Evolutionary conservation across 2,888 invertebrate species (phyloP), one percentile per base, ranked within the genome.

Genomic region (Calephelis perditalis): DNA sequence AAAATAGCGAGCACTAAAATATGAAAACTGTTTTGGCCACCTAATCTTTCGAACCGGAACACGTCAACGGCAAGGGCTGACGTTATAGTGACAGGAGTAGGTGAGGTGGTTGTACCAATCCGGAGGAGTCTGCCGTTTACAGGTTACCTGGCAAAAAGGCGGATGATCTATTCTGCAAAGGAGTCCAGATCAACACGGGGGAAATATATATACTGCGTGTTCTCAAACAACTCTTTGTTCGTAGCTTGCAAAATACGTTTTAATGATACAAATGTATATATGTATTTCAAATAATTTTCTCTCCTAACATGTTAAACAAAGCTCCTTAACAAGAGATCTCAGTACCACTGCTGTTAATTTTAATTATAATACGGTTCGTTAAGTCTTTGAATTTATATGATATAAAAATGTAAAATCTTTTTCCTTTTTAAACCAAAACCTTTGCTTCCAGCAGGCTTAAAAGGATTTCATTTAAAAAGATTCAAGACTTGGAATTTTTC

Each of bases 361-460:
- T 52, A 52, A 52, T 52, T 52, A 52, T 52, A 52, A 35, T 52
- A 52, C 52, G 52, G 52, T 52, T 52, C 52, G 52, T 52, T 52
- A 52, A 52, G 52, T 52, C 15, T 52, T 52, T 52, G 52, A 52
- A 52, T 52, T 52, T 49, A 49, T 49, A 49, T 49, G 26, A 49
- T 35, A 49, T 49, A 49, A 49, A 49, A 49, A 49, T 49, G 49
- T 35, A 49, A 35, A 49, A 49, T 26, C 49, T 49, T 49, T 52
- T 52, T 52, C 2, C 26, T 52, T 49, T 52, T 52, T 52, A 35
- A 52, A 52, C 35, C 52, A 10, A 52, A 52, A 35, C 35, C 52
- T 52, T 52, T 52, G 35, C 52, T 52, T 35, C 52, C 35, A 35
- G 10, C 52, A 52, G 52, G 35, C 52, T 52, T 52, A 52, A 52